These are phyloP conservation scores for Calcarius lapponicus DNA, from an alignment of 2,797 vertebrate genomes.

Conservation along the genomic window DNA sequence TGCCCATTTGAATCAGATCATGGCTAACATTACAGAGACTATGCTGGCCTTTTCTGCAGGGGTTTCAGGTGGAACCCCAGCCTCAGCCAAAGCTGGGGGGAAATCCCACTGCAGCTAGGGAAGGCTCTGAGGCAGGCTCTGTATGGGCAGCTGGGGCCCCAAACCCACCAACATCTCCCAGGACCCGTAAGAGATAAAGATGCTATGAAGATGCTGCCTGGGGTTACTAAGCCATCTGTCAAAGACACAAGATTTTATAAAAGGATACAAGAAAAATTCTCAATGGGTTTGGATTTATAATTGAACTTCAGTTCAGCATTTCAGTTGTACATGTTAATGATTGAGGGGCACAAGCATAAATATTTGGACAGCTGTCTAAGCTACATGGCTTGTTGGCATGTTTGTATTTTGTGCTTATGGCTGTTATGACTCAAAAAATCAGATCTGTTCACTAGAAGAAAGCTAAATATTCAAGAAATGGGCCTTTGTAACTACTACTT, in stretches of 20 bases:
- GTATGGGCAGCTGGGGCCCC: neutral
- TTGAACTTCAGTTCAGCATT: neutral
- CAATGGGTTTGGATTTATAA: neutral
- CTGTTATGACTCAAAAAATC: neutral
- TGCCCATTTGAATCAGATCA: neutral
- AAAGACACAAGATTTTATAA: neutral
- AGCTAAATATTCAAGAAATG: neutral
- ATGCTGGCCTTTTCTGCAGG: neutral
- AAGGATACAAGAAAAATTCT: neutral
- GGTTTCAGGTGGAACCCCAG: neutral
- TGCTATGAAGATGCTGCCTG: neutral
- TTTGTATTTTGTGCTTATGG: neutral
- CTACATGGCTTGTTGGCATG: neutral
- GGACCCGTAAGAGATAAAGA: neutral
- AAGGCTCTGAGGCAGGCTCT: neutral
- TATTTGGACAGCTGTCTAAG: conserved; percentile 34
- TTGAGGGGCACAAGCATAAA: neutral
- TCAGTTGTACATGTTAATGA: neutral
- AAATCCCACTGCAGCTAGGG: neutral
- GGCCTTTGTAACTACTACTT: neutral
- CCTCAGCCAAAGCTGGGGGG: neutral
- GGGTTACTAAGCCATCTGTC: neutral
- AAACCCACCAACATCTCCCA: neutral
- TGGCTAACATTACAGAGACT: neutral
- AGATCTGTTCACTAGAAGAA: neutral